Conservation (phyloP, 2,888 invertebrate genomes). For the Cryptocheilus praepositus region DNA sequence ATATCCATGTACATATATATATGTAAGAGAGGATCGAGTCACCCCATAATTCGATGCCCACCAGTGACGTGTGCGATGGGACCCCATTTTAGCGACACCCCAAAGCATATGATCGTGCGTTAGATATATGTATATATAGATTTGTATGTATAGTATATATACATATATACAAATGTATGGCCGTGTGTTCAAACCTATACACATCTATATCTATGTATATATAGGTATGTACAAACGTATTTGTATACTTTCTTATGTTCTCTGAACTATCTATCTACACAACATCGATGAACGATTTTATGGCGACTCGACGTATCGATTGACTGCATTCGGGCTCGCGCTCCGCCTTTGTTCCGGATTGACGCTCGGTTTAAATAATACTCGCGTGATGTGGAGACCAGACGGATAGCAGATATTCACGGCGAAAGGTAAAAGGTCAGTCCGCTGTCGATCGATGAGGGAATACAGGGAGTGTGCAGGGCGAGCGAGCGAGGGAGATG, state of each 20-base stretch:
- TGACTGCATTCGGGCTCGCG: slow-evolving; percentile 43
- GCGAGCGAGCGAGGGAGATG: slow-evolving; percentile 27
- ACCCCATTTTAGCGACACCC: slow-evolving; percentile 37
- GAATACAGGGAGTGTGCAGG: slow-evolving; percentile 11
- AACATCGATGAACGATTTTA: slow-evolving; percentile 26
- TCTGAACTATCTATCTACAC: slow-evolving; percentile 25
- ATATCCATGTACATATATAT: too few species aligned
- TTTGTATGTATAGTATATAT: neutral
- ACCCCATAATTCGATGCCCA: too few species aligned
- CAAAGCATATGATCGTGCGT: slow-evolving; percentile 44
- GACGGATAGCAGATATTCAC: slow-evolving; percentile 12
- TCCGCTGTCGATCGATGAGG: slow-evolving; percentile 40
- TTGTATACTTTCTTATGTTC: neutral
- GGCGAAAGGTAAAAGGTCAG: slow-evolving; percentile 47
- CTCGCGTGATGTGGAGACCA: slow-evolving; percentile 33
- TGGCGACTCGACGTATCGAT: slow-evolving; percentile 50
- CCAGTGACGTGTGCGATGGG: neutral
- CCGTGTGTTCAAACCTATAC: neutral
- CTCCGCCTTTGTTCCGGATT: slow-evolving; percentile 38
- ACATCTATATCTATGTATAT: neutral
- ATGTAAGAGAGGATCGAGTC: too few species aligned
- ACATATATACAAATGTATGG: neutral
- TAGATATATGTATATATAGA: slow-evolving; percentile 11
- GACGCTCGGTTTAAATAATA: slow-evolving; percentile 46
- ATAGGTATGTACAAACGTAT: neutral